Evolutionary conservation across 2,113 vertebrate genomes (phyloP), one percentile per base, ranked within the genome.

Genomic region (Mustela lutreola): DNA sequence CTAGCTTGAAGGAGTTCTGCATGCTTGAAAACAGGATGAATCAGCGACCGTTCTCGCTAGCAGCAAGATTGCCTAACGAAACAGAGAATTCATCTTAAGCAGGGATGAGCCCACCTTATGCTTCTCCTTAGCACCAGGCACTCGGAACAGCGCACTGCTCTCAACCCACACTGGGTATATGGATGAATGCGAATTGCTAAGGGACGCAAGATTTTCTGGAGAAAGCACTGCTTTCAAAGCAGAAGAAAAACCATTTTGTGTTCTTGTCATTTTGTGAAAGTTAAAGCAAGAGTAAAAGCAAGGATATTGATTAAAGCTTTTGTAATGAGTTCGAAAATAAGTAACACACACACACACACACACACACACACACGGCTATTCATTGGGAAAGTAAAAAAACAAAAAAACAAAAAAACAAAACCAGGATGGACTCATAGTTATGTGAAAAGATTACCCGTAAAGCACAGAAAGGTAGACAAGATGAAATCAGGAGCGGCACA

Each of bases 241-340:
- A 80, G 14, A 90, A 95, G 73, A 48, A 16, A 92, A 1, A 12
- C 36, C 10, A 50, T 86, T 53, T 83, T 36, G 28, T 91, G 45
- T 71, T 93, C 79, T 45, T 94, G 42, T 11, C 50, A 91, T 87
- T 31, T 95, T 11, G 0, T 65, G 36, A 81, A 53, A 78, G 36
- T 95, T 89, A 89, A 67, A 83, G 60, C 60, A 89, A 84, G 89
- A 88, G 56, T 36, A 85, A 79, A 92, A 88, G 48, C 45, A 89
- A 79, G 58, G 65, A 91, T 96, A 90, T 6, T 79, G 65, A 84
- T 86, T 53, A 65, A 92, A 88, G 78, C 12, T 53, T 93, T 50
- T 78, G 58, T 56, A 79, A 80, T 60, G 62, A 88, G 62, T 95
- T 89, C 15, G 62, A 97, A 94, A 39, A 28, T 91, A 83, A 79